Conservation (phyloP, 37 sponge, comb jelly and placozoan species). For the Beroe forskalii region DNA sequence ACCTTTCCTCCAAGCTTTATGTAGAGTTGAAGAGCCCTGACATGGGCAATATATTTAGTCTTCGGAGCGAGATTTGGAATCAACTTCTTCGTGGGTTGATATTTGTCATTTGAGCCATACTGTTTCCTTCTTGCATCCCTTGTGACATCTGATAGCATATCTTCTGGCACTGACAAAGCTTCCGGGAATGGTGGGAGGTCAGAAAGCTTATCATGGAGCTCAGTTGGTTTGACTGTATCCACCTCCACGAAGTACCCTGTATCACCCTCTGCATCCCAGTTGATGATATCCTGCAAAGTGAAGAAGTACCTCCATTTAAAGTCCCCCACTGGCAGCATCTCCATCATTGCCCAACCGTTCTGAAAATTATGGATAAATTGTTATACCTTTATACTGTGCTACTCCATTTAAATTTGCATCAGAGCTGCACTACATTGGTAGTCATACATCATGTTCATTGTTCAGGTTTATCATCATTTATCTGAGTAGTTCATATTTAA, state of each 20-base stretch:
- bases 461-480: too few relatives aligned
- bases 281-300: neutral
- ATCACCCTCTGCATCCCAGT: neutral
- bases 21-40: too few relatives aligned
- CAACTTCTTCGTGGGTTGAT: neutral
- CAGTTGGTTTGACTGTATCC: neutral
- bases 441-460: too few relatives aligned
- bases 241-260: neutral
- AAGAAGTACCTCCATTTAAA: neutral
- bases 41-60: neutral
- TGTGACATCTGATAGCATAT: neutral
- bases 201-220: constrained; percentile 6
- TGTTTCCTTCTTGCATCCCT: neutral
- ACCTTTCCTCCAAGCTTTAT: neutral
- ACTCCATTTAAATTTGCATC: too few relatives aligned
- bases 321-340: neutral
- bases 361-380: too few relatives aligned
- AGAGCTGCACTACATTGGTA: too few relatives aligned
- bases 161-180: too few relatives aligned
- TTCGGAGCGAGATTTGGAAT: neutral
- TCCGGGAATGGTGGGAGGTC: constrained; percentile 29
- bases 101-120: too few relatives aligned
- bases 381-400: too few relatives aligned
- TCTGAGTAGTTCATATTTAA: too few relatives aligned
- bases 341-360: neutral